Conservation (phyloP, 2,797 vertebrate genomes). For the Thunnus albacares region DNA sequence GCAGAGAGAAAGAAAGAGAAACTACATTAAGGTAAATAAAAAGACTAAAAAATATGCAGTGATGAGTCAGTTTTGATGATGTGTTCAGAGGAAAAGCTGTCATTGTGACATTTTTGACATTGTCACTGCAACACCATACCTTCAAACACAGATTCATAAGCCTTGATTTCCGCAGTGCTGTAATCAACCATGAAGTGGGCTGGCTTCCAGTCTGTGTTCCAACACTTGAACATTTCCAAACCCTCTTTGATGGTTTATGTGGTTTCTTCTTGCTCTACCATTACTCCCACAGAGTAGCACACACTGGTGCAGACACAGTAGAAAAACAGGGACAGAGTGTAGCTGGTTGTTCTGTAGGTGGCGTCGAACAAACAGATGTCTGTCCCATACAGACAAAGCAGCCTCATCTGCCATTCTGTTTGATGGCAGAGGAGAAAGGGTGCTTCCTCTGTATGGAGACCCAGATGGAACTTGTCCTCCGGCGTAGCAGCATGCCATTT, state of each 20-base stretch:
- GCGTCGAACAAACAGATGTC: conserved; percentile 31
- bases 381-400: conserved; percentile 20
- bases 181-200: conserved; percentile 2
- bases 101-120: too few relatives aligned
- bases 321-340: background rate
- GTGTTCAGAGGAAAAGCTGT: too few relatives aligned
- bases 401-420: conserved; percentile 29
- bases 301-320: background rate
- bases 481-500: too few relatives aligned
- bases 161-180: background rate
- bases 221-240: conserved; percentile 16
- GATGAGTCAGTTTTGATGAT: too few relatives aligned
- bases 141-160: too few relatives aligned
- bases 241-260: conserved; percentile 9
- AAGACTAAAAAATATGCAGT: too few relatives aligned
- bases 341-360: background rate
- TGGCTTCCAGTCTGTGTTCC: conserved; percentile 22
- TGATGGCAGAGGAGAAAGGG: conserved; percentile 23
- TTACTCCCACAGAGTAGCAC: conserved; percentile 18
- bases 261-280: conserved; percentile 18
- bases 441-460: too few relatives aligned
- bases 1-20: too few relatives aligned
- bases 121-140: too few relatives aligned
- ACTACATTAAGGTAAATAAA: too few relatives aligned
- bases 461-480: too few relatives aligned